These are phyloP conservation scores for Flabesymbios commensalis DNA, from an alignment of 2,888 invertebrate genomes.

Conservation along the genomic window DNA sequence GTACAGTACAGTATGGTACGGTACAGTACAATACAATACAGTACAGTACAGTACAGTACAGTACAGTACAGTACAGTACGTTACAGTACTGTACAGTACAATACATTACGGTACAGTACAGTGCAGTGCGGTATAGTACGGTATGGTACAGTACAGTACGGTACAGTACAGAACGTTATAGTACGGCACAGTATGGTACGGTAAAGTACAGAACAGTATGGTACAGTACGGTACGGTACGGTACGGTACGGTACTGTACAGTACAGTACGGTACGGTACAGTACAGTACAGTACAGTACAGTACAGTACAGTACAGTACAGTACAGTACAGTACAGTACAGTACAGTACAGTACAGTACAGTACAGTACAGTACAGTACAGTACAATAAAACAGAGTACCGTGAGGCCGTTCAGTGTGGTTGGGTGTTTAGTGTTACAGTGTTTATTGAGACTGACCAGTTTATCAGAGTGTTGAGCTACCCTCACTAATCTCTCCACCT, in stretches of 20 bases:
- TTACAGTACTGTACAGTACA: background rate
- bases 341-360: too few relatives aligned
- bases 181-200: slow-evolving; percentile 8
- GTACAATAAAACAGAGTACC: too few relatives aligned
- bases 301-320: background rate
- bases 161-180: slow-evolving; percentile 1
- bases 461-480: too few relatives aligned
- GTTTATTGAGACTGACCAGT: too few relatives aligned
- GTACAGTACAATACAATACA: background rate
- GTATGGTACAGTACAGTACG: background rate
- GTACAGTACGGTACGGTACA: background rate
- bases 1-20: background rate
- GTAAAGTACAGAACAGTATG: slow-evolving; percentile 8
- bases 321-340: background rate
- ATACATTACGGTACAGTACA: background rate
- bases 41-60: background rate
- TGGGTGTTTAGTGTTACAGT: too few relatives aligned
- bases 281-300: background rate
- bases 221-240: background rate
- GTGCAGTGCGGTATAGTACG: background rate
- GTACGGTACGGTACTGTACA: background rate
- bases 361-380: too few relatives aligned
- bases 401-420: too few relatives aligned
- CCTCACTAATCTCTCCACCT: too few relatives aligned
- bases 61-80: background rate